Conservation (phyloP, 2,797 vertebrate species). For the Benthosema pterotum region DNA sequence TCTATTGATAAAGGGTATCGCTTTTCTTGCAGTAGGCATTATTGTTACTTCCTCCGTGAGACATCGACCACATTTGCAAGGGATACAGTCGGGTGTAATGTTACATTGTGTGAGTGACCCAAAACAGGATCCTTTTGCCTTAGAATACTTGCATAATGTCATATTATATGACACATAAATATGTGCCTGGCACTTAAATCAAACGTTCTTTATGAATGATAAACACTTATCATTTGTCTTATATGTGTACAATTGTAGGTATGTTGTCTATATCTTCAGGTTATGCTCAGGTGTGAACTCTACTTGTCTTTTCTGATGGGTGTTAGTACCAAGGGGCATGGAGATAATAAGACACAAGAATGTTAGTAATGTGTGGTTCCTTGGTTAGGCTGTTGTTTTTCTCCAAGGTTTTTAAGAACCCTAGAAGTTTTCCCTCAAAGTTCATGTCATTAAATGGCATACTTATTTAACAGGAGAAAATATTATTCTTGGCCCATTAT, state of each 20-base stretch:
- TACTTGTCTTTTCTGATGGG: slow-evolving; percentile 54
- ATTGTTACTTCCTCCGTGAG: slow-evolving; percentile 16
- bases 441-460: background rate
- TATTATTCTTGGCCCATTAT: background rate
- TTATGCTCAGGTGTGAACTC: slow-evolving; percentile 54
- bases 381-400: slow-evolving; percentile 34
- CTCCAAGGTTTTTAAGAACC: slow-evolving; percentile 16
- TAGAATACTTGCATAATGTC: slow-evolving; percentile 7
- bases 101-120: slow-evolving; percentile 38
- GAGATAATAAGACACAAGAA: slow-evolving; percentile 67
- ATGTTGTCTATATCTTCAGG: background rate
- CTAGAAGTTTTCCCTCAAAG: background rate
- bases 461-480: background rate
- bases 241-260: background rate
- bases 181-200: background rate
- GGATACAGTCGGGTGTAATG: slow-evolving; percentile 42
- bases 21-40: background rate
- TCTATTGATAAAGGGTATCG: background rate
- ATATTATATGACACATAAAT: background rate
- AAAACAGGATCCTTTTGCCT: slow-evolving; percentile 21
- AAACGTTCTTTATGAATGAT: background rate
- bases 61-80: slow-evolving; percentile 55
- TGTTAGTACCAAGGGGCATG: slow-evolving; percentile 61
- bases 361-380: slow-evolving; percentile 60
- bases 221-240: slow-evolving; percentile 3